Percentiles rank a stretch among this genome's conserved stretches.
Conservation (phyloP, 2,888 invertebrate genomes). For the Abscondita cerata region DNA sequence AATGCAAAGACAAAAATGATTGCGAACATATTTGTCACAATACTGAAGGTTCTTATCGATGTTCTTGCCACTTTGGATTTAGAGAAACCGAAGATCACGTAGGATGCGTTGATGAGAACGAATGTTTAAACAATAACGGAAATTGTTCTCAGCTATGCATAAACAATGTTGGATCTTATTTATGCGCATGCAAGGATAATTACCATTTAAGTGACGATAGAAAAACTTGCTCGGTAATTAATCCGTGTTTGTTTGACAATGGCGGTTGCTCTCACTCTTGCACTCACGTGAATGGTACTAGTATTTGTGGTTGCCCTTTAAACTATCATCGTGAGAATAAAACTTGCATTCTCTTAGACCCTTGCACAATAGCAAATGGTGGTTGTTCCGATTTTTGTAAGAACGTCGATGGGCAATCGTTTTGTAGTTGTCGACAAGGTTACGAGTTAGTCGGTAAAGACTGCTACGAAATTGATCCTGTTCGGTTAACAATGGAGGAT, state of each 20-base stretch:
- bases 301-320: conserved; percentile 57
- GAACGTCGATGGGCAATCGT: conserved; percentile 44
- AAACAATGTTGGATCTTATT: conserved; percentile 61
- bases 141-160: conserved; percentile 64
- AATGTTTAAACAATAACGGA: conserved; percentile 52
- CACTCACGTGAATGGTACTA: conserved; percentile 59
- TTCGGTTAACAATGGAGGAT: conserved; percentile 14
- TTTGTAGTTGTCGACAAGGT: conserved; percentile 52
- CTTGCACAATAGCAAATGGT: conserved; percentile 44
- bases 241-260: conserved; percentile 57
- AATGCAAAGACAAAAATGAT: conserved; percentile 50
- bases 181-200: conserved; percentile 51
- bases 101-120: conserved; percentile 57
- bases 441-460: conserved; percentile 48
- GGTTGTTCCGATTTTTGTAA: conserved; percentile 59
- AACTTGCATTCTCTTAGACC: conserved; percentile 29
- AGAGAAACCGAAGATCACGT: conserved; percentile 56
- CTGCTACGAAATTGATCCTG: conserved; percentile 11
- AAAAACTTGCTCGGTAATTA: conserved; percentile 53
- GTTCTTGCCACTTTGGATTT: conserved; percentile 68
- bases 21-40: conserved; percentile 63
- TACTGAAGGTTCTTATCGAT: conserved; percentile 61
- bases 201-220: conserved; percentile 51
- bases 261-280: conserved; percentile 61
- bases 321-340: conserved; percentile 45